Conservation (phyloP, 2,113 vertebrate species). For the Ailuropoda melanoleuca region DNA sequence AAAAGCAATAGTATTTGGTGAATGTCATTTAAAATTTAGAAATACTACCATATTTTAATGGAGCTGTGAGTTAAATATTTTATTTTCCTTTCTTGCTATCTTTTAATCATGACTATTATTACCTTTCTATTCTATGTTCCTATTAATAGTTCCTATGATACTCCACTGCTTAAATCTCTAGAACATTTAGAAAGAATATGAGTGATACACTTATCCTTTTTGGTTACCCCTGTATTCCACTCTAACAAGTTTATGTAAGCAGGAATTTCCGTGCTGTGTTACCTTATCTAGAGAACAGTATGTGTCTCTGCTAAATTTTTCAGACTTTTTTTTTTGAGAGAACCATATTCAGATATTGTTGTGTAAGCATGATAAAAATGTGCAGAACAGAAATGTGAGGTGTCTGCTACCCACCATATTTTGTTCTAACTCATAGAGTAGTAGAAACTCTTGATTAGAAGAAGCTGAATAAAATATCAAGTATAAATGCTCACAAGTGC, state of each 20-base stretch:
- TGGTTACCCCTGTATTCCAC: neutral
- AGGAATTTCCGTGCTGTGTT: neutral
- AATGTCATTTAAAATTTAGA: neutral
- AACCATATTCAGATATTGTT: neutral
- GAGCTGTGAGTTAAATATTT: neutral
- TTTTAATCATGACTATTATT: neutral
- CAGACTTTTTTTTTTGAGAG: neutral
- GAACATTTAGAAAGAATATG: neutral
- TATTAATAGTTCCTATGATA: neutral
- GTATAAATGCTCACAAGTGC: neutral
- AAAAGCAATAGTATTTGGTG: neutral
- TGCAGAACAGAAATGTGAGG: neutral
- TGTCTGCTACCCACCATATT: neutral
- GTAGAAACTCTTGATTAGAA: neutral
- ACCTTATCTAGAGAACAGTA: neutral
- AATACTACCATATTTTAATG: neutral
- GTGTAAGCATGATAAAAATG: neutral
- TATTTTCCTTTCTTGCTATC: neutral
- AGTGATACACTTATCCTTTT: neutral
- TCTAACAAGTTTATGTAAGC: neutral
- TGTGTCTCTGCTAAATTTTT: neutral
- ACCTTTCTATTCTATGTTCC: neutral
- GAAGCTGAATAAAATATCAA: neutral
- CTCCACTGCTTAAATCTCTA: neutral
- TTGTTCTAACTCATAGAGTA: neutral